Evolutionary conservation across 2,797 vertebrate species (phyloP).

Genomic region (Danio kyathit): DNA sequence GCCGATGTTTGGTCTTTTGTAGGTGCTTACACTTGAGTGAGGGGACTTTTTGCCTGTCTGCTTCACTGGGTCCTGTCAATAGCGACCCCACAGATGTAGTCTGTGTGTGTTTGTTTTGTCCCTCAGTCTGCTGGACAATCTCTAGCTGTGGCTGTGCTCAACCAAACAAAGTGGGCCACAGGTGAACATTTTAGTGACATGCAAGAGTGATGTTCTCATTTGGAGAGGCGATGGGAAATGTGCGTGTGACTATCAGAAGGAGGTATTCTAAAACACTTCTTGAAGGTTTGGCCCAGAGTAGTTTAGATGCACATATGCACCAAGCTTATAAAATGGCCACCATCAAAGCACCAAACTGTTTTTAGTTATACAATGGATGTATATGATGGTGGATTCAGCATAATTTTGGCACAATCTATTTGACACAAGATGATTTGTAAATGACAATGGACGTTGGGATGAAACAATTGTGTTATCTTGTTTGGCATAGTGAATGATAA

Average conservation of each 20-base stretch:
- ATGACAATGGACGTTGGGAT: no score
- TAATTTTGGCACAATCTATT: neutral
- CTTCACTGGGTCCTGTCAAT: constrained; percentile 80
- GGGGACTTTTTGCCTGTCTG: constrained; percentile 72
- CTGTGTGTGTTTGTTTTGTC: constrained; percentile 78
- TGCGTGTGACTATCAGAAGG: constrained; percentile 66
- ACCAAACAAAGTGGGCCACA: constrained; percentile 10
- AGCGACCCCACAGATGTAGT: constrained; percentile 55
- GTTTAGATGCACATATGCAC: constrained; percentile 28
- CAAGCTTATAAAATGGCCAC: constrained; percentile 14
- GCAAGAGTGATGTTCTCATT: neutral
- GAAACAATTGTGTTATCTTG: no score
- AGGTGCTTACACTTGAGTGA: neutral
- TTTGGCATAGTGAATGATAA: no score
- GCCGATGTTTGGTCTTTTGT: neutral
- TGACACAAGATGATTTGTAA: no score
- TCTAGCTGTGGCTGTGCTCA: constrained; percentile 16
- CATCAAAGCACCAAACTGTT: neutral
- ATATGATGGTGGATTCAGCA: neutral
- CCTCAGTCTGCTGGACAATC: constrained; percentile 62
- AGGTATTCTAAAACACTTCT: constrained; percentile 45
- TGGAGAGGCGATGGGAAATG: constrained; percentile 66
- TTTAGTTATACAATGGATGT: constrained; percentile 1
- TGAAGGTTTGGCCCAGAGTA: constrained; percentile 21
- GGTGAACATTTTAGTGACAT: constrained; percentile 32